phyloP scores from a whole-genome alignment of 2,113 vertebrate species.

The Chloropsis cyanopogon region DNA sequence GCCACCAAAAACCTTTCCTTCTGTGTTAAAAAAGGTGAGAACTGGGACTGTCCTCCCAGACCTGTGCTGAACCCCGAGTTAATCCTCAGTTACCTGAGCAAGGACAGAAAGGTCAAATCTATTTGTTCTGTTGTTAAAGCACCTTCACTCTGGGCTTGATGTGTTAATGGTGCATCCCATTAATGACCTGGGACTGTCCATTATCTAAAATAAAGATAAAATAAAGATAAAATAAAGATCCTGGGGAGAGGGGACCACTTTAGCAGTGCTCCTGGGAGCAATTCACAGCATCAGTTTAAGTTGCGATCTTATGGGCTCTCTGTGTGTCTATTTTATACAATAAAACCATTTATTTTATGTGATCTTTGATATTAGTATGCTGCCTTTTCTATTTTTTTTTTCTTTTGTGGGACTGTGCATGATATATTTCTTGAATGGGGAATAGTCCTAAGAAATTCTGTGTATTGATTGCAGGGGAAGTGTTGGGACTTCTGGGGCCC shows the following conservation, averaged over 20 bases:
- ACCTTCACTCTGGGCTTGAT: background rate
- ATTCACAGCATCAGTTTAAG: background rate
- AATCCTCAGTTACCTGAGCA: background rate
- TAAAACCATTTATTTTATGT: background rate
- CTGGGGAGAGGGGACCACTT: background rate
- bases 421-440: background rate
- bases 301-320: background rate
- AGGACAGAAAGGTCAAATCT: background rate
- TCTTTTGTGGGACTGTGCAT: background rate
- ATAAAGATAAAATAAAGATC: background rate
- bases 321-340: background rate
- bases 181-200: background rate
- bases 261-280: background rate
- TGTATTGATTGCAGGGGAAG: slow-evolving; percentile 79
- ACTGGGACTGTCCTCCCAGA: background rate
- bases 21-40: slow-evolving; percentile 87
- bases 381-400: background rate
- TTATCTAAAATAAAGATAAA: background rate
- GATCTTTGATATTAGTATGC: background rate
- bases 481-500: slow-evolving; percentile 89
- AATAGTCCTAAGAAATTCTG: background rate
- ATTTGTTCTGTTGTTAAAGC: background rate
- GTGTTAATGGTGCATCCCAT: background rate
- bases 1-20: slow-evolving; percentile 87
- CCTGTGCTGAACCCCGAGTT: background rate